phyloP scores from a whole-genome alignment of 2,888 invertebrate genomes.

The Oscheius myriophilus region DNA sequence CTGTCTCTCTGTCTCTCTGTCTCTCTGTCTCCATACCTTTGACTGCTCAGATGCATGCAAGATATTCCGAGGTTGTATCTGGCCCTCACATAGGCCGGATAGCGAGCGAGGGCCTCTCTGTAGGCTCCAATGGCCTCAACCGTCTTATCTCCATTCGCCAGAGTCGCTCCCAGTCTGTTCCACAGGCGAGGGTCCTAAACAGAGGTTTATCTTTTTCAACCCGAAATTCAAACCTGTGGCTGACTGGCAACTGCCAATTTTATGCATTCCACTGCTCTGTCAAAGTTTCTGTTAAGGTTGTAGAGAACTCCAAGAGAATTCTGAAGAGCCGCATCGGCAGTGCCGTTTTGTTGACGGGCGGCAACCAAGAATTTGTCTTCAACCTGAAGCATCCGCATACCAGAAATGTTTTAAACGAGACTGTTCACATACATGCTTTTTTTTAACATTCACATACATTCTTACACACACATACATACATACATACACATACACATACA shows the following conservation, averaged over 20 bases:
- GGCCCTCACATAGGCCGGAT: constrained; percentile 94
- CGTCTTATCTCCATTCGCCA: constrained; percentile 92
- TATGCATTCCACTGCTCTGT: constrained; percentile 96
- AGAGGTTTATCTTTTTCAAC: constrained; percentile 7
- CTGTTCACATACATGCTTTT: constrained; percentile 1
- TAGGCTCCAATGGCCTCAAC: constrained; percentile 97
- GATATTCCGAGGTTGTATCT: constrained; percentile 97
- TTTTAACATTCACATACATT: no score
- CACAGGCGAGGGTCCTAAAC: constrained; percentile 87
- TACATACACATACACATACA: no score
- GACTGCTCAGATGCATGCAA: constrained; percentile 92
- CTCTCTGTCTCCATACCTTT: constrained; percentile 75
- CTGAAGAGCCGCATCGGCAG: constrained; percentile 65
- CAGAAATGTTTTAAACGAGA: constrained; percentile 1
- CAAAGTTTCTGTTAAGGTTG: constrained; percentile 90
- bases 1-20: no score
- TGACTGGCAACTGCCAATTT: constrained; percentile 85
- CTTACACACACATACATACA: no score
- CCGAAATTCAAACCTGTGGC: constrained; percentile 30
- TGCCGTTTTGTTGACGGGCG: constrained; percentile 44
- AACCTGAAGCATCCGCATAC: constrained; percentile 47
- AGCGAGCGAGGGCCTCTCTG: constrained; percentile 77
- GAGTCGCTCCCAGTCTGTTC: constrained; percentile 95
- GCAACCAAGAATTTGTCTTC: constrained; percentile 63
- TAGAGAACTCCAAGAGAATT: constrained; percentile 86